Evolutionary conservation across 1,140 invertebrate species (phyloP).

Genomic region (Medauroidea extradentata): DNA sequence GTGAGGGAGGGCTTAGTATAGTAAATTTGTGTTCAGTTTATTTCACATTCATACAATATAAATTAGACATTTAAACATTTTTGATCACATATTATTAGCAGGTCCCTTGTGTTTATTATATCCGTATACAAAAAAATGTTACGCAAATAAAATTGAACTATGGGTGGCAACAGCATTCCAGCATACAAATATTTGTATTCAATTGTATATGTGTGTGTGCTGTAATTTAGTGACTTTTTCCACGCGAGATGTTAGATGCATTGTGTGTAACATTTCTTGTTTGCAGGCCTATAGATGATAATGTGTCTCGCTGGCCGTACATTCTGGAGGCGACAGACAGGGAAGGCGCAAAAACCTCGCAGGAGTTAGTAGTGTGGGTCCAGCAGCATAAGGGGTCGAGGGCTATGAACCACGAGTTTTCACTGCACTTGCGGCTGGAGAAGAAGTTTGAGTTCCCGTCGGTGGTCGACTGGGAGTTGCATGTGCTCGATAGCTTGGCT

Average conservation of each 20-base stretch:
- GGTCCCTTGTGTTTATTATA: too few species aligned
- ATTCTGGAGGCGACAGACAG: slow-evolving; percentile 71
- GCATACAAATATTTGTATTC: background rate
- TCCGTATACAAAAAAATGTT: too few species aligned
- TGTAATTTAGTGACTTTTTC: too few species aligned
- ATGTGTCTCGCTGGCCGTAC: slow-evolving; percentile 80
- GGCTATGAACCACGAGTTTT: slow-evolving; percentile 79
- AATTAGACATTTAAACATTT: too few species aligned
- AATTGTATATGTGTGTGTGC: background rate
- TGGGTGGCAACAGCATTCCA: too few species aligned
- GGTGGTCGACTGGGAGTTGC: slow-evolving; percentile 55
- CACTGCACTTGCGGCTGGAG: slow-evolving; percentile 57
- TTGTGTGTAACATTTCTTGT: slow-evolving; percentile 11
- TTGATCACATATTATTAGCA: too few species aligned
- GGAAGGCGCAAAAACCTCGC: slow-evolving; percentile 61
- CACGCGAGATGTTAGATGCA: too few species aligned
- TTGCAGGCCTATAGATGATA: slow-evolving; percentile 72
- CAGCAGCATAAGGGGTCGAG: slow-evolving; percentile 73
- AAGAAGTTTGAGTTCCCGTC: slow-evolving; percentile 48
- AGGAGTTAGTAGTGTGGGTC: slow-evolving; percentile 70
- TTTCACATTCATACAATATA: too few species aligned
- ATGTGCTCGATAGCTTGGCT: slow-evolving; percentile 61
- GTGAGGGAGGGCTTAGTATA: too few species aligned
- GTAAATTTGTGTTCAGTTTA: too few species aligned
- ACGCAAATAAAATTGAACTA: too few species aligned